Conservation (phyloP, 2,113 vertebrate species). For the Ciconia stormi region DNA sequence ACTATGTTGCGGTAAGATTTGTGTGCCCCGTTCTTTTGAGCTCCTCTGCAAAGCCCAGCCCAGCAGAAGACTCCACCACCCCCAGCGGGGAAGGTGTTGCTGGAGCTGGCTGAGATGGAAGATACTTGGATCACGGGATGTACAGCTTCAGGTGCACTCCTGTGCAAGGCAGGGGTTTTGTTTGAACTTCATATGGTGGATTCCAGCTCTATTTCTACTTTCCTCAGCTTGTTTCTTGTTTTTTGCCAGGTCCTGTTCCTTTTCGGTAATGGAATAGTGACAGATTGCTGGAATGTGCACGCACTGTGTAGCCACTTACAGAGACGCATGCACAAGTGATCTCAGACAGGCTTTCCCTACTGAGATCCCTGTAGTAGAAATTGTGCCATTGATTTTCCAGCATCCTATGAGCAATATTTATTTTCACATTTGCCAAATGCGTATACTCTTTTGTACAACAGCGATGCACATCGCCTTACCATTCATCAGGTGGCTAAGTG, state of each 20-base stretch:
- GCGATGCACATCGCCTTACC: neutral
- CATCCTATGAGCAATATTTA: neutral
- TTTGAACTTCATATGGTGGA: neutral
- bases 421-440: neutral
- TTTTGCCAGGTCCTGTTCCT: neutral
- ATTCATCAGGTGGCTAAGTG: neutral
- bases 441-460: neutral
- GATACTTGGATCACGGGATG: neutral
- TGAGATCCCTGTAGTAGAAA: conserved; percentile 2
- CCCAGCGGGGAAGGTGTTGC: neutral
- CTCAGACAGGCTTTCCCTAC: neutral
- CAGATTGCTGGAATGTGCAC: neutral
- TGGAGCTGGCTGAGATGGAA: neutral
- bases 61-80: neutral
- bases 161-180: neutral
- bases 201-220: neutral
- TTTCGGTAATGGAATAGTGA: neutral
- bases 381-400: conserved; percentile 33
- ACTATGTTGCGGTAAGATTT: neutral
- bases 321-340: neutral
- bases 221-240: neutral
- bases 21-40: neutral
- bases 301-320: neutral
- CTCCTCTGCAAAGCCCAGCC: neutral
- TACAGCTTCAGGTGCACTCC: neutral